These are phyloP conservation scores for Phallusia fumigata DNA, from an alignment of 23 tunicate genomes.

Conservation along the genomic window DNA sequence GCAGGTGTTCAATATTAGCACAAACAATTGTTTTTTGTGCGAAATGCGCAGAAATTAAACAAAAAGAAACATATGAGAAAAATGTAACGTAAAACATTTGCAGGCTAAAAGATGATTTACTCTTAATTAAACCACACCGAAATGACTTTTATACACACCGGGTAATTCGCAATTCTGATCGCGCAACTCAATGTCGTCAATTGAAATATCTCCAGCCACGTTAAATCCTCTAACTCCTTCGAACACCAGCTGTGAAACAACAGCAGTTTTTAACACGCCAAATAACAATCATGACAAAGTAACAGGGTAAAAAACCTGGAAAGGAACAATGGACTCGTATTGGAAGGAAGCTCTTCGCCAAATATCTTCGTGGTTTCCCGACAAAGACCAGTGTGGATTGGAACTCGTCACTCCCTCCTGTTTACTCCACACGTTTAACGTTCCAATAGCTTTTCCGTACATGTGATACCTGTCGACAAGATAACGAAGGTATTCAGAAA, in stretches of 20 bases:
- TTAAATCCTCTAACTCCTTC: conserved; percentile 53
- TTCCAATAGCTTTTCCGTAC: conserved; percentile 76
- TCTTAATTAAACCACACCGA: too few species aligned
- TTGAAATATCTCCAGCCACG: conserved; percentile 50
- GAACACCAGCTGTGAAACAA: conserved; percentile 53
- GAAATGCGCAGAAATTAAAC: too few species aligned
- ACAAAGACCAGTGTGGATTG: conserved; percentile 42
- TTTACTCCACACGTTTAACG: conserved; percentile 41
- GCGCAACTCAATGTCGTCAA: conserved; percentile 66
- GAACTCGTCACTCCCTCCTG: conserved; percentile 38
- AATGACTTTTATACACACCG: too few species aligned
- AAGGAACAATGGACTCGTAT: conserved; percentile 44
- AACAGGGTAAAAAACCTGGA: conserved; percentile 39
- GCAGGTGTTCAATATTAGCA: too few species aligned
- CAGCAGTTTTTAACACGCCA: not conserved
- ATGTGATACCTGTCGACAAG: conserved; percentile 63
- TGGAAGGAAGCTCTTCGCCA: conserved; percentile 81
- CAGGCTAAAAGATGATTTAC: not conserved
- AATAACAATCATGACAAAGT: not conserved
- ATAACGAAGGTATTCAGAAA: too few species aligned
- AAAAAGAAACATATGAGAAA: too few species aligned
- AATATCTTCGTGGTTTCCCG: conserved; percentile 70
- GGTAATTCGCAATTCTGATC: conserved; percentile 52
- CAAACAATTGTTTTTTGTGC: too few species aligned
- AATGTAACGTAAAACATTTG: conserved; percentile 8